Evolutionary conservation across 2,113 vertebrate genomes (phyloP).

Genomic region (Scomber japonicus): DNA sequence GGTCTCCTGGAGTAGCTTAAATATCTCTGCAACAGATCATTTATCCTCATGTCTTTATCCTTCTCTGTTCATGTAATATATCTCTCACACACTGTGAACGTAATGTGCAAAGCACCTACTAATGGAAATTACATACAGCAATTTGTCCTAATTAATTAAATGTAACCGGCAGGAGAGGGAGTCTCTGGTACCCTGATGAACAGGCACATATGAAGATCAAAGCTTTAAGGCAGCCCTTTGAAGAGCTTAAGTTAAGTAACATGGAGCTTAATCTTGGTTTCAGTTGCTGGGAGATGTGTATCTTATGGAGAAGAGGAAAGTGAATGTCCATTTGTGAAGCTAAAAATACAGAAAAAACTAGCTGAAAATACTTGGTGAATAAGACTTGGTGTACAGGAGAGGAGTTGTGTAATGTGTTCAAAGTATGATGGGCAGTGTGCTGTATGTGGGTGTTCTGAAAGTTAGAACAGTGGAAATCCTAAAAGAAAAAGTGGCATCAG

Average conservation of each 20-base stretch:
- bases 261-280: background rate
- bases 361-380: too few species aligned
- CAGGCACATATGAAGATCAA: conserved; percentile 26
- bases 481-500: too few species aligned
- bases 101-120: conserved; percentile 28
- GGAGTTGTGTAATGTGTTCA: too few species aligned
- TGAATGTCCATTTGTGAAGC: background rate
- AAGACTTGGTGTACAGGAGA: too few species aligned
- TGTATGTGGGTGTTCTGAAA: too few species aligned
- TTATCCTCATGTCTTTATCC: background rate
- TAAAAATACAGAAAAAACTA: too few species aligned
- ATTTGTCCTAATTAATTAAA: conserved; percentile 49
- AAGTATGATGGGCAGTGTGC: too few species aligned
- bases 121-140: conserved; percentile 36
- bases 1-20: too few species aligned
- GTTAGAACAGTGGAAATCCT: too few species aligned
- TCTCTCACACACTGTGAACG: background rate
- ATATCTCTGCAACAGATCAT: too few species aligned
- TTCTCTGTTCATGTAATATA: background rate
- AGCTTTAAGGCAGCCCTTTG: conserved; percentile 30
- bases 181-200: conserved; percentile 14
- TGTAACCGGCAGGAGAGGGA: conserved; percentile 21
- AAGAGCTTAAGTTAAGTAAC: conserved; percentile 6
- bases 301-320: background rate
- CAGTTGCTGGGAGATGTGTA: background rate